phyloP scores from a whole-genome alignment of 2,888 invertebrate species.

The Orgyia antiqua region DNA sequence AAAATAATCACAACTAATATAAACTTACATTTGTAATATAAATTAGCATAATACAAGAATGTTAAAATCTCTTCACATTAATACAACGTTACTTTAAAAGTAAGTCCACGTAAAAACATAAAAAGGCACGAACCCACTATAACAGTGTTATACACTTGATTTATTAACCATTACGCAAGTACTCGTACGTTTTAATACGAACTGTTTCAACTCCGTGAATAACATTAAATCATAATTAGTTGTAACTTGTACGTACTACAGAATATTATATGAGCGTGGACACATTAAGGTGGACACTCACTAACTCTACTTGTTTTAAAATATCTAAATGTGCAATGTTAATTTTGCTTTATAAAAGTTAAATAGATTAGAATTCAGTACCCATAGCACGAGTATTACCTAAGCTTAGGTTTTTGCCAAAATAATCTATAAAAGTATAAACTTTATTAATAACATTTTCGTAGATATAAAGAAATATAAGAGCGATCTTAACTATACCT shows the following conservation, averaged over 20 bases:
- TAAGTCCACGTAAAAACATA: conserved; percentile 32
- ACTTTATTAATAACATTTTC: too few relatives aligned
- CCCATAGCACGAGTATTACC: too few relatives aligned
- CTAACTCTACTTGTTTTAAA: too few relatives aligned
- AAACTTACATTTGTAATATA: background rate
- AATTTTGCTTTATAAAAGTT: too few relatives aligned
- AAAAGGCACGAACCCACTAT: conserved; percentile 41
- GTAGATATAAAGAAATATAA: too few relatives aligned
- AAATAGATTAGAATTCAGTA: too few relatives aligned
- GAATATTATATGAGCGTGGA: conserved; percentile 14
- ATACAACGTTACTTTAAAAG: conserved; percentile 19
- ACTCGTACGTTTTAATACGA: conserved; percentile 48
- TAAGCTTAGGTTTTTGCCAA: too few relatives aligned
- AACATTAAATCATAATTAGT: conserved; percentile 48
- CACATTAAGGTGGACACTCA: background rate
- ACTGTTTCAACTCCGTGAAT: conserved; percentile 37
- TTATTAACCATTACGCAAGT: conserved; percentile 48
- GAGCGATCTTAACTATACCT: too few relatives aligned
- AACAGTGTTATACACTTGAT: conserved; percentile 46
- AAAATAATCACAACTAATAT: too few relatives aligned
- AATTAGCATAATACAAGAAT: too few relatives aligned
- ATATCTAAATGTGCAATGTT: too few relatives aligned
- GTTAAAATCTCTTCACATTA: conserved; percentile 11
- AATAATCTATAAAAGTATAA: too few relatives aligned
- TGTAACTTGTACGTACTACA: conserved; percentile 30